Evolutionary conservation across 64 coral and sea anemone genomes (phyloP).

Genomic region (Orbicella faveolata): DNA sequence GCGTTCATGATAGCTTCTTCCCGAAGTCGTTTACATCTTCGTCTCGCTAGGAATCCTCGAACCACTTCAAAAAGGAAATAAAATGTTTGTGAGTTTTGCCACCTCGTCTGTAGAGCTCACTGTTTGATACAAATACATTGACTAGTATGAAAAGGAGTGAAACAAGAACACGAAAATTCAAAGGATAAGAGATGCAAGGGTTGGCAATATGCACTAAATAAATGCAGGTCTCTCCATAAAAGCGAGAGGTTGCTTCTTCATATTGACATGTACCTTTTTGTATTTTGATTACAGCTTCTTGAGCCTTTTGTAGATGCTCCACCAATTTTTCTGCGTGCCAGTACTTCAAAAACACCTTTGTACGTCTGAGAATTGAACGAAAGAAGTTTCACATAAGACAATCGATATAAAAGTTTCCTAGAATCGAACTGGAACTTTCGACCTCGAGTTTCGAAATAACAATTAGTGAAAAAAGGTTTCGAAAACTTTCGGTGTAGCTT

Average conservation of each 20-base stretch:
- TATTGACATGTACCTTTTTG: constrained; percentile 40
- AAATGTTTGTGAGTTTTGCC: background rate
- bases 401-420: background rate
- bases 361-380: constrained; percentile 14
- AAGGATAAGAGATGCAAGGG: too few species aligned
- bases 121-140: too few species aligned
- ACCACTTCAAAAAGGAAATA: constrained; percentile 4
- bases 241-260: too few species aligned
- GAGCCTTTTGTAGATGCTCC: constrained; percentile 37
- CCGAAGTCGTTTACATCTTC: constrained; percentile 38
- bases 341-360: constrained; percentile 72
- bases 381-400: background rate
- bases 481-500: too few species aligned
- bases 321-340: constrained; percentile 57
- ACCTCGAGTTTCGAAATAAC: background rate
- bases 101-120: background rate
- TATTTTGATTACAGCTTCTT: constrained; percentile 49
- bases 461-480: too few species aligned
- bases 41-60: constrained; percentile 52
- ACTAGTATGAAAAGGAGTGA: too few species aligned
- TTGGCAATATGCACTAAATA: too few species aligned
- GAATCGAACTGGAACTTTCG: background rate
- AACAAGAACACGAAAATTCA: too few species aligned
- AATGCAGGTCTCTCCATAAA: too few species aligned
- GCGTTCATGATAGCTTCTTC: constrained; percentile 18